Base-by-base conservation (phyloP, 2,113 vertebrate genomes). In the Chloropsis cyanopogon region DNA sequence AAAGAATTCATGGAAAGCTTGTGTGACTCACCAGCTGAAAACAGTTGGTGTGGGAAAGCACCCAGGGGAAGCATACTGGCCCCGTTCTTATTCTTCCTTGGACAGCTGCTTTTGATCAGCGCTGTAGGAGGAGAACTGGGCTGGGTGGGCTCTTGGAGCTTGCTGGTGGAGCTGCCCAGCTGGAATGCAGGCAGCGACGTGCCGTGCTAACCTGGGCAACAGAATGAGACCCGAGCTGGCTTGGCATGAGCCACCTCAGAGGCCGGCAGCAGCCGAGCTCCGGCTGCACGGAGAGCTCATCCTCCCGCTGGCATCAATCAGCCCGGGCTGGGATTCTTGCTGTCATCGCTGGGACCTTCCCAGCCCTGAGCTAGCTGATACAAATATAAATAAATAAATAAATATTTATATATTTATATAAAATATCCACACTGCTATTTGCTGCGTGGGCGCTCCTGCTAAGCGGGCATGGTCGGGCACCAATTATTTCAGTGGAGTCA, bases 91-190 rank as follows among this genome's bases (percentile, higher is more conserved):
- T 29, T 94, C 85, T 95, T 57, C 70, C 53, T 75, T 23, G 60
- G 56, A 47, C 90, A 94, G 86, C 84, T 93, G 92, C 70, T 96
- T 90, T 79, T 46, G 66, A 61, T 85, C 37, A 49, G 53, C 35
- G 61, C n/a, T 57, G 53, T 2, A 65, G 78, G 18, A 65, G 56
- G 82, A 57, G 60, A 56, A 5, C 26, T 6, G 69, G 69, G 42
- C 39, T 50, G 70, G 41, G 17, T 20, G 73, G 54, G 68, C 57
- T 46, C 88, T 79, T 11, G 82, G 24, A 72, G 73, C 8, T 73
- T 44, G 73, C 35, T 52, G 49, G 14, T 18, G 44, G 81, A 47
- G 46, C 78, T 0, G 3, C 65, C 37, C 5, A 16, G 78, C 6
- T 19, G 66, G 93, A 94, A 72, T 64, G 80, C 77, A 22, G 75